Percentiles rank a stretch among this genome's conserved stretches.
Evolutionary conservation across 2,113 vertebrate species (phyloP).

Genomic region (Nibea albiflora): DNA sequence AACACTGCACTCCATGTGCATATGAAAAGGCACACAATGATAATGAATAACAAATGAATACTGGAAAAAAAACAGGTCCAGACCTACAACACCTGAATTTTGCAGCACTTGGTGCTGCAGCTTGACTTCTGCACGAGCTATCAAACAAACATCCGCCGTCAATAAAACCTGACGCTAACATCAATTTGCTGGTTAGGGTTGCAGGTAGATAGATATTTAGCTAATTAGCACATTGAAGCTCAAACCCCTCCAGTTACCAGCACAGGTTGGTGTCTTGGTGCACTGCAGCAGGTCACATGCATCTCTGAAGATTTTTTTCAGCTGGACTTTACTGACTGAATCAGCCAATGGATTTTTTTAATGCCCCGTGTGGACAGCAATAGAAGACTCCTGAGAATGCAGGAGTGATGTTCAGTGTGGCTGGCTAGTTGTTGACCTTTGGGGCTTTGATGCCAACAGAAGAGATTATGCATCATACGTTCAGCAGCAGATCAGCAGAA

Average conservation of each 20-base stretch:
- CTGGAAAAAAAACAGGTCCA: no score
- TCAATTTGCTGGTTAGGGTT: background rate
- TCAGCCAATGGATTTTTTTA: background rate
- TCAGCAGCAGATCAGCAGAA: slow-evolving; percentile 9
- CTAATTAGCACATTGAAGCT: background rate
- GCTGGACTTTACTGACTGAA: background rate
- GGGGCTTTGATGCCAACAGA: slow-evolving; percentile 1
- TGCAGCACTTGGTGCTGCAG: no score
- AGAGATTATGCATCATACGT: background rate
- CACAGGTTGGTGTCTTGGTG: no score
- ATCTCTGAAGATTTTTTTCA: background rate
- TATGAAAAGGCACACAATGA: no score
- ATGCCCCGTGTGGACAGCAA: background rate
- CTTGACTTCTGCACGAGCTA: background rate
- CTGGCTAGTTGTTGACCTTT: background rate
- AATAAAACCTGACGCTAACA: background rate
- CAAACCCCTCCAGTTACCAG: background rate
- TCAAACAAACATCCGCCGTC: background rate
- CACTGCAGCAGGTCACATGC: no score
- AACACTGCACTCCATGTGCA: no score
- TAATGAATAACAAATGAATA: no score
- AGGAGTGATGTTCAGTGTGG: background rate
- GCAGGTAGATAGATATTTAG: background rate
- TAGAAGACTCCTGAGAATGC: background rate
- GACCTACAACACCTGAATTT: no score